A percentile compares a stretch with the other conserved stretches of the same genome.
Evolutionary conservation across 2,113 vertebrate genomes (phyloP).

Genomic region (Thinocorus orbignyianus): DNA sequence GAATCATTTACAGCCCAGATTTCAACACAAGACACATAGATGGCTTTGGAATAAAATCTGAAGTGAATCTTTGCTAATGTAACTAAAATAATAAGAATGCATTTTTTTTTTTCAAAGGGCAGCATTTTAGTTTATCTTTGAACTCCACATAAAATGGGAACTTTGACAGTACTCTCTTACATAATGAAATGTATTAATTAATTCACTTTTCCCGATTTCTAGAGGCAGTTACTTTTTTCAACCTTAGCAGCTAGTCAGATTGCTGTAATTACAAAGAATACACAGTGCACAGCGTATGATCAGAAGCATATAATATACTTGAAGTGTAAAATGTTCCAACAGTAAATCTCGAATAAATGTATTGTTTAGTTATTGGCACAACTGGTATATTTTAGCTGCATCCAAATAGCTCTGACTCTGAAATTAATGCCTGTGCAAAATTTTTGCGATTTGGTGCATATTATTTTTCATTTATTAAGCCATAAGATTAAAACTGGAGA

Average conservation of each 20-base stretch:
- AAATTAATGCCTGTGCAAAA: not conserved
- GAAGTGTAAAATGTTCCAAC: slow-evolving; percentile 39
- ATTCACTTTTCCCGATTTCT: slow-evolving; percentile 34
- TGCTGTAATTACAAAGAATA: slow-evolving; percentile 38
- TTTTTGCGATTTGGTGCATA: not conserved
- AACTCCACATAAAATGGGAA: slow-evolving; percentile 15
- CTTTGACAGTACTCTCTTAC: slow-evolving; percentile 24
- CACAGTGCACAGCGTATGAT: not conserved
- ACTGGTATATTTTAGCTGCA: not conserved
- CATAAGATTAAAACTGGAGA: not conserved
- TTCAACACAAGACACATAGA: not conserved
- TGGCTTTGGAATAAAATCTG: not conserved
- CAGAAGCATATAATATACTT: slow-evolving; percentile 13
- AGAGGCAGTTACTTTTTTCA: slow-evolving; percentile 44
- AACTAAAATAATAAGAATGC: not conserved
- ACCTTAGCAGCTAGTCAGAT: slow-evolving; percentile 8
- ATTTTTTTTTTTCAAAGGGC: not conserved
- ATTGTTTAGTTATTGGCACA: slow-evolving; percentile 43
- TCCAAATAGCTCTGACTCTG: not conserved
- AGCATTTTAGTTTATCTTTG: not conserved
- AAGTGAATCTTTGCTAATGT: not conserved
- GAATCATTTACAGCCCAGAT: not conserved
- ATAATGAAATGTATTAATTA: slow-evolving; percentile 37
- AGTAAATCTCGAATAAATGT: slow-evolving; percentile 11
- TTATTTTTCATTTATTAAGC: slow-evolving; percentile 35